phyloP scores from a whole-genome alignment of 1,140 invertebrate genomes.

The Rhopalosiphum maidis region DNA sequence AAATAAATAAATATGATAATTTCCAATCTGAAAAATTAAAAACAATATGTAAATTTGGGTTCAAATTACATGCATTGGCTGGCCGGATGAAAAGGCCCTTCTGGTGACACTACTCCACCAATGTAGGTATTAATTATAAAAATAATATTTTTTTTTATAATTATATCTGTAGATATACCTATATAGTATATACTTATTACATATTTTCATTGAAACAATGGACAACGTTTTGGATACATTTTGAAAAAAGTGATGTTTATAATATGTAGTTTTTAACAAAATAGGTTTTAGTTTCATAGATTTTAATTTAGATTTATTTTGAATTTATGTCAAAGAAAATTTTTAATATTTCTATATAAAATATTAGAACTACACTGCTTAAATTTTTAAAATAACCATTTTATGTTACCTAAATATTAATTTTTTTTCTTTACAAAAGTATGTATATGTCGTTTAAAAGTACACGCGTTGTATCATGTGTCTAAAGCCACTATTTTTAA shows the following conservation, averaged over 20 bases:
- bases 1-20: background rate
- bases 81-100: too few relatives aligned
- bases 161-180: background rate
- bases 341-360: background rate
- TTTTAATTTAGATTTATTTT: background rate
- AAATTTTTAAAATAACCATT: background rate
- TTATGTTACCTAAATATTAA: background rate
- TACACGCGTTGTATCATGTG: background rate
- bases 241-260: background rate
- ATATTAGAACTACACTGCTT: background rate
- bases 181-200: background rate
- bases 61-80: background rate
- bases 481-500: conserved; percentile 28
- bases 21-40: background rate
- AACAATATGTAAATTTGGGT: background rate
- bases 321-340: background rate
- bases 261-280: background rate
- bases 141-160: background rate
- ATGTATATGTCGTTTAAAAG: background rate
- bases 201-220: background rate
- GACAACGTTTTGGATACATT: background rate
- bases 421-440: background rate
- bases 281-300: background rate
- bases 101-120: background rate
- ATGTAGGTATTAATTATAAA: background rate